Evolutionary conservation across 2,797 vertebrate genomes (phyloP).

Genomic region (Limosa lapponica): DNA sequence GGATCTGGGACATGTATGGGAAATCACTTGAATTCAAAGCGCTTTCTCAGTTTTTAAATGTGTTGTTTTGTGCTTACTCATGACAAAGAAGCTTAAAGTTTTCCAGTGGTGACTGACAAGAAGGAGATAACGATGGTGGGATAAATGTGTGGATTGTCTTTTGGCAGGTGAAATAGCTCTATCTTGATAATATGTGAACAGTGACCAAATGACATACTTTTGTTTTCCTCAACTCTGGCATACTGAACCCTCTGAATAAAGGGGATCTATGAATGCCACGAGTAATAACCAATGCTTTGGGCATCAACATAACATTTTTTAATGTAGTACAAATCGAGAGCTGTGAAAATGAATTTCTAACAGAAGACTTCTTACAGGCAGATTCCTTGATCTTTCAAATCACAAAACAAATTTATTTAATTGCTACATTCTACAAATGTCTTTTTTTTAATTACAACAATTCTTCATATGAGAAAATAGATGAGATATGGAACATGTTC

Average conservation of each 20-base stretch:
- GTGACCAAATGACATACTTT: background rate
- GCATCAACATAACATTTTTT: background rate
- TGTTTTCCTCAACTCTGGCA: background rate
- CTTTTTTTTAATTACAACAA: background rate
- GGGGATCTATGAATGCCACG: background rate
- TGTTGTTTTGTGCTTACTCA: background rate
- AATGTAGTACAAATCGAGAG: background rate
- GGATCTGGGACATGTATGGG: background rate
- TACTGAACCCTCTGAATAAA: background rate
- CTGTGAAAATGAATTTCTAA: background rate
- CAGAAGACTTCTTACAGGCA: background rate
- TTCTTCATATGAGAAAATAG: conserved; percentile 75
- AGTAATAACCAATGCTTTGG: background rate
- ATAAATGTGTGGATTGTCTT: background rate
- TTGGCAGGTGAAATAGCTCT: background rate
- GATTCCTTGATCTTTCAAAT: background rate
- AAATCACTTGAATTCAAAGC: background rate
- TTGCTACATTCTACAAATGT: background rate
- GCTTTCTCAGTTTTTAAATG: background rate
- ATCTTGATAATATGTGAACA: accelerated
- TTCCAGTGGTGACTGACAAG: background rate
- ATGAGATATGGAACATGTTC: conserved; percentile 87
- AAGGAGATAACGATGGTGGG: background rate
- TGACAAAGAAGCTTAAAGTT: background rate
- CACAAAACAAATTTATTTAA: background rate